A percentile compares a stretch with the other conserved stretches of the same genome.
These are phyloP conservation scores for Bombus picipes DNA, from an alignment of 1,140 invertebrate species.

Conservation along the genomic window DNA sequence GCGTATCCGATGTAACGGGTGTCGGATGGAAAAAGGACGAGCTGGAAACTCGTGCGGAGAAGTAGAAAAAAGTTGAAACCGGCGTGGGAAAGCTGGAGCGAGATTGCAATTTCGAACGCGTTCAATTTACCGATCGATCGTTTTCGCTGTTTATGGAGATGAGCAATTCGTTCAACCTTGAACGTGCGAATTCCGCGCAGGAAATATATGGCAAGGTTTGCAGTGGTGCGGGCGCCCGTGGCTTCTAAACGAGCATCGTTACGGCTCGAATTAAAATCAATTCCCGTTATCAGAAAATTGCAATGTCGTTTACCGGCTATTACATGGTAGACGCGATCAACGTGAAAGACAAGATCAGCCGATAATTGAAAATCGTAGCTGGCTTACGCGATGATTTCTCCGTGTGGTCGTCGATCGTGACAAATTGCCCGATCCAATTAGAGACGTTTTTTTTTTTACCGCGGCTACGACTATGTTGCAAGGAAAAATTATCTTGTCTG, in stretches of 20 bases:
- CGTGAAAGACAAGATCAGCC: conserved; percentile 28
- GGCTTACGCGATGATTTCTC: conserved; percentile 42
- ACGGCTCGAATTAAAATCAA: conserved; percentile 5
- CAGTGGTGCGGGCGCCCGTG: too few species aligned
- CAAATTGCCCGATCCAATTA: conserved; percentile 54
- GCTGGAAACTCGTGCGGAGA: too few species aligned
- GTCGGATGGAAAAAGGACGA: conserved; percentile 8
- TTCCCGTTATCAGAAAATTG: conserved; percentile 35
- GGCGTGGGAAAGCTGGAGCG: too few species aligned
- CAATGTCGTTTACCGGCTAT: conserved; percentile 35
- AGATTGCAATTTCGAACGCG: too few species aligned
- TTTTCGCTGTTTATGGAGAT: too few species aligned
- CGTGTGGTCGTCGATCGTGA: conserved; percentile 46
- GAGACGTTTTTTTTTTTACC: conserved; percentile 18
- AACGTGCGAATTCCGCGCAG: not conserved
- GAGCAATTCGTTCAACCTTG: too few species aligned
- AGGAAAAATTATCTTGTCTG: conserved; percentile 34
- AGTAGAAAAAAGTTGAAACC: too few species aligned
- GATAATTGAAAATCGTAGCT: conserved; percentile 49
- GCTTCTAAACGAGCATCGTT: conserved; percentile 3
- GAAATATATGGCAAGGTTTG: not conserved
- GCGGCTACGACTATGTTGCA: not conserved
- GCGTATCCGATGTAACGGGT: conserved; percentile 64
- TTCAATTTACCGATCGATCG: too few species aligned
- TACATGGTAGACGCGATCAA: conserved; percentile 21